Evolutionary conservation across 2,797 vertebrate species (phyloP).

Genomic region (Basileuterus tristriatus): DNA sequence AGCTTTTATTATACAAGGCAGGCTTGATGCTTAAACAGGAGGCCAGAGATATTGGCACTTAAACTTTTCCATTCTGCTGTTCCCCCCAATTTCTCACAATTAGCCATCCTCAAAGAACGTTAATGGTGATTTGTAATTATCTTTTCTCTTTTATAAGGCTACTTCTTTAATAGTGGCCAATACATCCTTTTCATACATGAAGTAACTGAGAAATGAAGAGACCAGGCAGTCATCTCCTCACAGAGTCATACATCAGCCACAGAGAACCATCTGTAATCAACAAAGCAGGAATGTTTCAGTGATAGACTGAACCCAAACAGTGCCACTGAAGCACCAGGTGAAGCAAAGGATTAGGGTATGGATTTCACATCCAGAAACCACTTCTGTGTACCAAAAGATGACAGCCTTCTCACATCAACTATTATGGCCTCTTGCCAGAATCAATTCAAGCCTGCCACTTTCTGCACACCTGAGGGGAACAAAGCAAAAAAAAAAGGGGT

Average conservation of each 20-base stretch:
- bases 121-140: not conserved
- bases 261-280: not conserved
- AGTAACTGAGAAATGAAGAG: not conserved
- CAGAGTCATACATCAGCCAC: not conserved
- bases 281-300: not conserved
- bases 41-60: not conserved
- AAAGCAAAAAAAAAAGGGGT: not conserved
- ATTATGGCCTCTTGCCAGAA: not conserved
- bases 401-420: not conserved
- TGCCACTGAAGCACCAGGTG: not conserved
- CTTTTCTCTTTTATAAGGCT: not conserved
- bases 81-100: not conserved
- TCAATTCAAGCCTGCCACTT: not conserved
- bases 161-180: not conserved
- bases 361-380: not conserved
- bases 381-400: not conserved
- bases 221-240: not conserved
- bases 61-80: conserved; percentile 6
- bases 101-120: not conserved
- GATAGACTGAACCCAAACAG: not conserved
- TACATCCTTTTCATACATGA: not conserved
- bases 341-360: not conserved
- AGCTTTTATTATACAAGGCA: conserved; percentile 52
- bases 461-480: not conserved
- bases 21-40: conserved; percentile 10